Evolutionary conservation across 1,140 invertebrate species (phyloP).

Genomic region (Caenorhabditis brenneri): DNA sequence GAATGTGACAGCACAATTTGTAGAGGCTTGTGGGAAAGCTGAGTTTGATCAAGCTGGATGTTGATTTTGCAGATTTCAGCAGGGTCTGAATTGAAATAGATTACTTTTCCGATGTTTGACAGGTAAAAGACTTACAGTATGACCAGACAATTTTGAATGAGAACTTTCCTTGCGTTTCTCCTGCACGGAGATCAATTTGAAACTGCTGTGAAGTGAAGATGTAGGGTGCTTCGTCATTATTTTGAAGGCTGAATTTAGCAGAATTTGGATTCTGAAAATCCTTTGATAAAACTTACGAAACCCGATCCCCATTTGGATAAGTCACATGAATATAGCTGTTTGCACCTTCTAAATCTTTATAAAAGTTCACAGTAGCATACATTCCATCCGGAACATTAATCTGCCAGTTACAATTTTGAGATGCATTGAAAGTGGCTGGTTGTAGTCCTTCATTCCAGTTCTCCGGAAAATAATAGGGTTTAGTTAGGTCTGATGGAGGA

Average conservation of each 20-base stretch:
- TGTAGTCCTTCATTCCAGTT: background rate
- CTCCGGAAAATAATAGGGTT: background rate
- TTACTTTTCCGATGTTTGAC: too few species aligned
- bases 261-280: too few species aligned
- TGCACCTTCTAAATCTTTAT: background rate
- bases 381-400: background rate
- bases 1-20: background rate
- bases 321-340: background rate
- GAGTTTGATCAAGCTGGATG: too few species aligned
- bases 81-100: background rate
- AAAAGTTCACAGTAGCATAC: background rate
- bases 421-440: background rate
- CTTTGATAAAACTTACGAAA: background rate
- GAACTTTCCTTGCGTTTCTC: background rate
- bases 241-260: background rate
- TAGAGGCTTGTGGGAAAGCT: background rate
- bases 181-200: background rate
- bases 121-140: background rate
- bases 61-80: background rate
- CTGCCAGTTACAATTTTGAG: background rate
- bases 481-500: background rate
- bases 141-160: background rate
- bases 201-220: background rate
- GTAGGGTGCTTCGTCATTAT: background rate
- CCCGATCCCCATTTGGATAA: background rate